Conservation (phyloP, 1,140 invertebrate species). For the Neomicropteryx cornuta region DNA sequence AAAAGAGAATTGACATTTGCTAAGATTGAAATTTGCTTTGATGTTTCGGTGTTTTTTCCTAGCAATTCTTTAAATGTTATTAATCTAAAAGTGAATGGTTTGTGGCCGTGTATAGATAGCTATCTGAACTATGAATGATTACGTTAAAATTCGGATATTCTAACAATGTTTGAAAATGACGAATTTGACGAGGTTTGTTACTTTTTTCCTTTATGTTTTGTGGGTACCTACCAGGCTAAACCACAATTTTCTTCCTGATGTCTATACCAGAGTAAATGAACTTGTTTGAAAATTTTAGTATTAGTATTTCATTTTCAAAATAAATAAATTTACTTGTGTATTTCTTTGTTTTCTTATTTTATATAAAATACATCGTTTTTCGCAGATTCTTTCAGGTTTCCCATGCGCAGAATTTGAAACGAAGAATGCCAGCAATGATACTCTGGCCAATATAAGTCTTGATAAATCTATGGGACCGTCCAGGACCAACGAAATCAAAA, state of each 20-base stretch:
- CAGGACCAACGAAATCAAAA: no score
- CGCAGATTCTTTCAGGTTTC: slow-evolving; percentile 9
- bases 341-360: neutral
- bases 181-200: slow-evolving; percentile 12
- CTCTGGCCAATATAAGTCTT: no score
- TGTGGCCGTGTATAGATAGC: no score
- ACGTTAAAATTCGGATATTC: neutral
- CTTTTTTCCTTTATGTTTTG: neutral
- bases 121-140: neutral
- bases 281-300: neutral
- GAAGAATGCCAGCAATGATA: no score
- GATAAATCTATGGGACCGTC: no score
- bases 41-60: no score
- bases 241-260: neutral
- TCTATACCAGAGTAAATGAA: neutral
- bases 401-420: no score
- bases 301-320: neutral
- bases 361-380: slow-evolving; percentile 1
- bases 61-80: no score
- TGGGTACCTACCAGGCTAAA: neutral
- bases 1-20: no score
- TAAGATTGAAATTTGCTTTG: no score
- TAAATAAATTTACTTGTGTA: neutral
- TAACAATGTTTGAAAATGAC: slow-evolving; percentile 15
- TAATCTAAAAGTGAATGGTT: no score